These are phyloP conservation scores for Colinus virginianus DNA, from an alignment of 2,113 vertebrate species.

Conservation along the genomic window DNA sequence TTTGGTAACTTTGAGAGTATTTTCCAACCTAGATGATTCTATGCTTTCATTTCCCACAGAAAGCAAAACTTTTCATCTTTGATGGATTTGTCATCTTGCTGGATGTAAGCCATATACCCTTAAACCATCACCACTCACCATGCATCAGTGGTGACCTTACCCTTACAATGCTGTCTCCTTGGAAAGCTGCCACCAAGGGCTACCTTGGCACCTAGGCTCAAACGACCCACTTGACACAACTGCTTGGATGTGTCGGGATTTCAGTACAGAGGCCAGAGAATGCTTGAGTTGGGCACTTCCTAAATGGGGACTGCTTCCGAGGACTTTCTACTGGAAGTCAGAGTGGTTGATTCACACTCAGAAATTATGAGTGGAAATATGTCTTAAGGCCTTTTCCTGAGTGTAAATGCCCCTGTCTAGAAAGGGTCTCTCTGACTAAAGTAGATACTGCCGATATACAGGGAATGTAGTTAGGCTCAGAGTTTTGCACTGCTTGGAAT, in stretches of 20 bases:
- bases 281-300: background rate
- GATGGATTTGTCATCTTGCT: background rate
- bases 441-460: background rate
- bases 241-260: background rate
- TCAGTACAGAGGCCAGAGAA: background rate
- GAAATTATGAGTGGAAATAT: conserved; percentile 1
- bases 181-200: background rate
- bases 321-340: background rate
- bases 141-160: fast-evolving
- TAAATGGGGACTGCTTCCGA: background rate
- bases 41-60: background rate
- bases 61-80: background rate
- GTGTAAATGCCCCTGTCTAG: background rate
- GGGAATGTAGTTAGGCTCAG: background rate
- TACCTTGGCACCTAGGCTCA: no score
- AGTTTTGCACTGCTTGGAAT: background rate
- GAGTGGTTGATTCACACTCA: background rate
- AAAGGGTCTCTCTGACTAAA: background rate
- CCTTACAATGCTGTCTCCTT: fast-evolving
- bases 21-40: background rate
- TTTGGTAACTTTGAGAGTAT: background rate
- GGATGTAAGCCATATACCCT: background rate
- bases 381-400: background rate
- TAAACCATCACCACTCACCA: background rate
- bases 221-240: background rate